Conservation (phyloP, 2,797 vertebrate species). For the Okamejei kenojei region DNA sequence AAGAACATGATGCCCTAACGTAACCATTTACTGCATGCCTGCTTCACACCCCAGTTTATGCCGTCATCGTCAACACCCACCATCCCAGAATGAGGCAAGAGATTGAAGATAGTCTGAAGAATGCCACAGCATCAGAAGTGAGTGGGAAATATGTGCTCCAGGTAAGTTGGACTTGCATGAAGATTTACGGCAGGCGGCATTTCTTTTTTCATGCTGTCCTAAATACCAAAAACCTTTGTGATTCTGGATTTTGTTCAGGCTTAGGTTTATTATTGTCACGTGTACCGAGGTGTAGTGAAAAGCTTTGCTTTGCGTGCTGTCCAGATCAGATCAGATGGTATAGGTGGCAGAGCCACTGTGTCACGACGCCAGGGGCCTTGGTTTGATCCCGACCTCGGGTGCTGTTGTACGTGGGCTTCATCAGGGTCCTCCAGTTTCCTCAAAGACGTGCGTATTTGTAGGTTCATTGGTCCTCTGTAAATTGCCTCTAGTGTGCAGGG, state of each 20-base stretch:
- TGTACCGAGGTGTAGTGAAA: no score
- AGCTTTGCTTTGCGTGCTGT: no score
- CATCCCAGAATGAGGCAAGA: constrained; percentile 56
- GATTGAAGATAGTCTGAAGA: constrained; percentile 54
- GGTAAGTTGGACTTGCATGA: constrained; percentile 44
- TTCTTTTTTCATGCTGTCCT: neutral
- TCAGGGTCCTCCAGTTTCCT: no score
- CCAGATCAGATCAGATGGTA: no score
- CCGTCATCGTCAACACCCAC: constrained; percentile 56
- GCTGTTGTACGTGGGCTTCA: no score
- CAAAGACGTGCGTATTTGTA: no score
- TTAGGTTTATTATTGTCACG: no score
- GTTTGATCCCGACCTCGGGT: no score
- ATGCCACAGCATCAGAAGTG: constrained; percentile 54
- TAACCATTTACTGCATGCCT: neutral
- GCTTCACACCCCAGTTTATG: constrained; percentile 42
- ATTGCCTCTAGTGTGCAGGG: no score
- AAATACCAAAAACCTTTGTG: neutral
- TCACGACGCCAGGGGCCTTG: no score
- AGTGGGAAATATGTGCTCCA: constrained; percentile 56
- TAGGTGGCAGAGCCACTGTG: no score
- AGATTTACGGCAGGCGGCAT: neutral
- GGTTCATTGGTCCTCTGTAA: no score
- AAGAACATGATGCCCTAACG: neutral
- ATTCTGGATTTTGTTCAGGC: neutral